phyloP scores from a whole-genome alignment of 2,113 vertebrate species.

The Glaucidium brasilianum region DNA sequence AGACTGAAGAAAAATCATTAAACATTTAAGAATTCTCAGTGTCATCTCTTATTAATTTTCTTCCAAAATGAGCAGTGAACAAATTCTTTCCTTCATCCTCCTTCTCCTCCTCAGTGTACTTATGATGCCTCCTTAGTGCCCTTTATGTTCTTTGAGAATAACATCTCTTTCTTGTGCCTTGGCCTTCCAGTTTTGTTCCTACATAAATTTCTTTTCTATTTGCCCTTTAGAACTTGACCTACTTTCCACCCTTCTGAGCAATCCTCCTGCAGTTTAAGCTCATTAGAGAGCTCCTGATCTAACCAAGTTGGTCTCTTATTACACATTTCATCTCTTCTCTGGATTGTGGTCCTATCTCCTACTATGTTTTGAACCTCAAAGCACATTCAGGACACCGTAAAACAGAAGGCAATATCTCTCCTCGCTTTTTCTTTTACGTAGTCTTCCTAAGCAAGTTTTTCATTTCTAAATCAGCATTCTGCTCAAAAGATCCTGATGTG shows the following conservation, averaged over 20 bases:
- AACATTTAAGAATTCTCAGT: neutral
- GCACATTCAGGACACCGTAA: neutral
- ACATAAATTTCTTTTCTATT: slow-evolving; percentile 12
- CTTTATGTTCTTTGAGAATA: neutral
- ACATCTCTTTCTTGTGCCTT: neutral
- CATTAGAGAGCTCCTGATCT: slow-evolving; percentile 38
- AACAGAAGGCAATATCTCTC: neutral
- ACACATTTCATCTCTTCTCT: neutral
- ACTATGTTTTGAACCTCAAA: slow-evolving; percentile 18
- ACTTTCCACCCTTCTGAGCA: slow-evolving; percentile 60
- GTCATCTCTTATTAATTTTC: neutral
- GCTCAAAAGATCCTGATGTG: neutral
- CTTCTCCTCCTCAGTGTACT: neutral
- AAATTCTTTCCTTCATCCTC: neutral
- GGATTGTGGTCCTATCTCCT: neutral
- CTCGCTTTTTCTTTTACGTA: neutral
- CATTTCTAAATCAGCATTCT: neutral
- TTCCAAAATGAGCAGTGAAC: neutral
- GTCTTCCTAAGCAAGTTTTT: neutral
- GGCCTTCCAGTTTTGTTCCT: slow-evolving; percentile 14
- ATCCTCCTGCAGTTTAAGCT: slow-evolving; percentile 50
- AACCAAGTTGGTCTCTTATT: slow-evolving; percentile 23
- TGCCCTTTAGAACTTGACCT: slow-evolving; percentile 55
- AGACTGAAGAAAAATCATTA: neutral
- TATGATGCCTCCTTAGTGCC: neutral